phyloP scores from a whole-genome alignment of 2,113 vertebrate genomes.

The Labeo catla region DNA sequence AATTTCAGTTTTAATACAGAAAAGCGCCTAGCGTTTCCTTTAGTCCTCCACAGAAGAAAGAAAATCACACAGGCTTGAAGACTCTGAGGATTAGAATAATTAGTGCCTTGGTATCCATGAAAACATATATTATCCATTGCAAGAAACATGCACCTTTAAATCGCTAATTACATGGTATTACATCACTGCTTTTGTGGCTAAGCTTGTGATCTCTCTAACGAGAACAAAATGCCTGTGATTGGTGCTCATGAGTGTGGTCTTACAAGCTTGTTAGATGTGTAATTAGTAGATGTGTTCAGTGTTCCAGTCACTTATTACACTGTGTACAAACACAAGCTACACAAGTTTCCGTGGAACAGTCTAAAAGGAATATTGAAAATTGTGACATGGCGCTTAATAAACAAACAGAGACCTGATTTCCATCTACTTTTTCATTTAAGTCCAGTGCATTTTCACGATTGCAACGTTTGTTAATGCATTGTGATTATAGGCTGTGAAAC shows the following conservation, averaged over 20 bases:
- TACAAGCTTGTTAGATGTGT: slow-evolving; percentile 26
- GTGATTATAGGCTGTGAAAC: no score
- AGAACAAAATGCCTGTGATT: slow-evolving; percentile 20
- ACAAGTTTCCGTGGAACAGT: neutral
- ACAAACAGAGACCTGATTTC: neutral
- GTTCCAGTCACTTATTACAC: neutral
- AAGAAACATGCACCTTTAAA: slow-evolving; percentile 27
- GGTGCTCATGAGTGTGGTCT: slow-evolving; percentile 19
- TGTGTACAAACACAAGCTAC: slow-evolving; percentile 5
- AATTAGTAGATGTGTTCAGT: neutral
- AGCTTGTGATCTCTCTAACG: slow-evolving; percentile 8
- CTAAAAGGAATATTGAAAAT: neutral
- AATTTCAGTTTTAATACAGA: neutral
- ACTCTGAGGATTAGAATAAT: slow-evolving; percentile 5
- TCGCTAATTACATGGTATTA: slow-evolving; percentile 13
- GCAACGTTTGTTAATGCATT: neutral
- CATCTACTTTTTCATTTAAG: neutral
- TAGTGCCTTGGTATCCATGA: slow-evolving; percentile 11
- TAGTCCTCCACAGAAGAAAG: neutral
- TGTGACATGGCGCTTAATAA: neutral
- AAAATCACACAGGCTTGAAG: neutral
- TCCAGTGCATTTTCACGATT: neutral
- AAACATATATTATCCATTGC: slow-evolving; percentile 26
- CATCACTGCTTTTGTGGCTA: slow-evolving; percentile 14
- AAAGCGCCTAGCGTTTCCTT: neutral